Base-by-base conservation (phyloP, 2,888 invertebrate species). In the Mimas tiliae region DNA sequence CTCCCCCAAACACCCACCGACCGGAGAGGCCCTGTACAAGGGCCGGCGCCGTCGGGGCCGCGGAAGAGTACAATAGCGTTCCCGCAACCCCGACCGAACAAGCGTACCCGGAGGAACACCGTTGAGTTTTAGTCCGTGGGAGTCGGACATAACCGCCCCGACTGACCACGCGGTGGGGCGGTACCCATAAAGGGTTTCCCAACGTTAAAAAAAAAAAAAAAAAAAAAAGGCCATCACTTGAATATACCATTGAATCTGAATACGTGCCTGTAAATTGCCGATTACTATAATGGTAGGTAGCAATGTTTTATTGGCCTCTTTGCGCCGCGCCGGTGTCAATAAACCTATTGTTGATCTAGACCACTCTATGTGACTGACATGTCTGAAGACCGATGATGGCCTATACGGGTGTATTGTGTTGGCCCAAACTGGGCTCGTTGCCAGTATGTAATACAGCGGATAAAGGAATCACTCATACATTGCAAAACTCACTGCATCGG, bases 271-370 rank as follows among this genome's bases (percentile, higher is more conserved):
- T 19, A 21, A 19, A 16, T 42, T 12, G 19, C 58, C 52, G 38
- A 58, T 58, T 58, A 58, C 58, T 58, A 42, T 19, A 58, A 42
- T 58, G 38, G 42, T 0, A 19, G 38, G 42, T 0, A 19, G 19
- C 42, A 58, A 42, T 42, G 42, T 38, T 58, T 50, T 50, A 38
- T 65, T 51, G 38, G 48, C 21, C 38, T 65, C n/a, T 50, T 62
- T 42, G 42, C 6, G 19, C 12, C 52, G 42, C 12, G 19, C 16
- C 52, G 34, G 27, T 34, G 48, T 63, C 34, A 64, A 42, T 53
- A 58, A 58, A 58, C 58, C 42, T 19, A 42, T 58, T 38, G 16
- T 19, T 42, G 19, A 42, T 42, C 58, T 19, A 48, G 48, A 48
- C 7, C 50, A 48, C 47, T 12, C n/a, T 4, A n/a, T 6, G 34